A percentile compares a stretch with the other conserved stretches of the same genome.
Evolutionary conservation across 2,797 vertebrate genomes (phyloP).

Genomic region (Eutrigla gurnardus): DNA sequence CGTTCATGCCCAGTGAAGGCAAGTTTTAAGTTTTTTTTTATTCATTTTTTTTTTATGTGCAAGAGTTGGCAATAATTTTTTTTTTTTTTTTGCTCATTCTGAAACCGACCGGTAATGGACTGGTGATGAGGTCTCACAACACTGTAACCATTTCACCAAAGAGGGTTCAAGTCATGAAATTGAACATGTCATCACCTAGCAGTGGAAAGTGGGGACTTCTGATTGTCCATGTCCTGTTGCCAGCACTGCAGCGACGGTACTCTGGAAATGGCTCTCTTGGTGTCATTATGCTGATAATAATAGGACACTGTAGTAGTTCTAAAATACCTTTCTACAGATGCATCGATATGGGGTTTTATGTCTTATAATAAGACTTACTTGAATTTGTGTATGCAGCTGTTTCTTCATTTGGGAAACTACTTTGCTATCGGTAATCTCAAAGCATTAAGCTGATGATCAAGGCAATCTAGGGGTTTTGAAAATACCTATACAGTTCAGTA

Average conservation of each 20-base stretch:
- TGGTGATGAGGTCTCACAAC: slow-evolving; percentile 63
- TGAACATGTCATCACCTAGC: slow-evolving; percentile 54
- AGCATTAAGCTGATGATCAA: slow-evolving; percentile 80
- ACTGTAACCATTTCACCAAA: slow-evolving; percentile 80
- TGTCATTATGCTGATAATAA: slow-evolving; percentile 80
- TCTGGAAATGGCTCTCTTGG: slow-evolving; percentile 71
- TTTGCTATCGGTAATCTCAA: slow-evolving; percentile 78
- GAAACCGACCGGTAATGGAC: slow-evolving; percentile 67
- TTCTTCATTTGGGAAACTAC: slow-evolving; percentile 83
- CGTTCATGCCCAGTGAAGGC: slow-evolving; percentile 68
- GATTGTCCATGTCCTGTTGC: slow-evolving; percentile 73
- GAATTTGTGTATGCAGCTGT: slow-evolving; percentile 85
- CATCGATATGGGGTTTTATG: slow-evolving; percentile 83
- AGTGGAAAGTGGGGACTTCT: slow-evolving; percentile 55
- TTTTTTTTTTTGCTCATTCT: slow-evolving; percentile 56
- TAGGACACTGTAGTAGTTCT: slow-evolving; percentile 84
- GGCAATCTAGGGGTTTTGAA: slow-evolving; percentile 79
- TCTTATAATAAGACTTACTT: slow-evolving; percentile 92
- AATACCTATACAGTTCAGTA: slow-evolving; percentile 82
- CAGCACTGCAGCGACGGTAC: slow-evolving; percentile 72
- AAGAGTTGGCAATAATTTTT: slow-evolving; percentile 67
- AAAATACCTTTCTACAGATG: slow-evolving; percentile 80
- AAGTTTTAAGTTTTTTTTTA: slow-evolving; percentile 45
- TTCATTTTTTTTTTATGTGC: slow-evolving; percentile 45
- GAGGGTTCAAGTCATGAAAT: slow-evolving; percentile 60